Percentiles rank a stretch among this genome's conserved stretches.
Evolutionary conservation across 2,888 invertebrate genomes (phyloP).

Genomic region (Bhutanitis thaidina): DNA sequence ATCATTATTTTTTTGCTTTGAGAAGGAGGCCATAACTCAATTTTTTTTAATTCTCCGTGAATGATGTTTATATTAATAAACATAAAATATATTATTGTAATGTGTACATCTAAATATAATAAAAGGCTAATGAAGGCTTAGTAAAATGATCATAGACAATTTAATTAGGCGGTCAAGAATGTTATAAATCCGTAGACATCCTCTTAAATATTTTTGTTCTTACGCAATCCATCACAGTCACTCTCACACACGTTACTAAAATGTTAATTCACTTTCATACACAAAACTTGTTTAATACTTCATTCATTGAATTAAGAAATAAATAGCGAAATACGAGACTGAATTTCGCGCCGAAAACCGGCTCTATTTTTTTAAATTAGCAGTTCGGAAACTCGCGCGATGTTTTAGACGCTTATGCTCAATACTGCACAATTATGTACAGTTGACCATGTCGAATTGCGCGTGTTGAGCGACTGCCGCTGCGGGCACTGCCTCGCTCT

Average conservation of each 20-base stretch:
- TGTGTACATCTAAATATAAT: too few relatives aligned
- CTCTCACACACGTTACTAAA: conserved; percentile 61
- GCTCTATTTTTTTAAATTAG: conserved; percentile 30
- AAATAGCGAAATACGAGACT: conserved; percentile 26
- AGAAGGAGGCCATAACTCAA: conserved; percentile 4
- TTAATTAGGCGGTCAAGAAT: not conserved
- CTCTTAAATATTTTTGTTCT: conserved; percentile 38
- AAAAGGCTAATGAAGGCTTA: too few relatives aligned
- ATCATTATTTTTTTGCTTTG: not conserved
- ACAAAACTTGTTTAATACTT: conserved; percentile 53
- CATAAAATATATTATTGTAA: too few relatives aligned
- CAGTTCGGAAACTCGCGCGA: conserved; percentile 38
- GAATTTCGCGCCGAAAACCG: conserved; percentile 48
- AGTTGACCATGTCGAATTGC: conserved; percentile 77
- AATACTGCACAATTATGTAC: conserved; percentile 55
- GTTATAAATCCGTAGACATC: conserved; percentile 45
- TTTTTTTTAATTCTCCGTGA: not conserved
- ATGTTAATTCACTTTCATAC: conserved; percentile 72
- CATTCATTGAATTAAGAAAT: conserved; percentile 27
- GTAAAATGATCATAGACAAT: too few relatives aligned
- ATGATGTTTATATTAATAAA: too few relatives aligned
- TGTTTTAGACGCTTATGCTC: conserved; percentile 41
- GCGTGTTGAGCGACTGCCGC: conserved; percentile 69
- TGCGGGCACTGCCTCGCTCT: conserved; percentile 64
- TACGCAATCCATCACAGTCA: conserved; percentile 71